These are phyloP conservation scores for Pangasius sanitwongsei DNA, from an alignment of 2,797 vertebrate species.

Conservation along the genomic window DNA sequence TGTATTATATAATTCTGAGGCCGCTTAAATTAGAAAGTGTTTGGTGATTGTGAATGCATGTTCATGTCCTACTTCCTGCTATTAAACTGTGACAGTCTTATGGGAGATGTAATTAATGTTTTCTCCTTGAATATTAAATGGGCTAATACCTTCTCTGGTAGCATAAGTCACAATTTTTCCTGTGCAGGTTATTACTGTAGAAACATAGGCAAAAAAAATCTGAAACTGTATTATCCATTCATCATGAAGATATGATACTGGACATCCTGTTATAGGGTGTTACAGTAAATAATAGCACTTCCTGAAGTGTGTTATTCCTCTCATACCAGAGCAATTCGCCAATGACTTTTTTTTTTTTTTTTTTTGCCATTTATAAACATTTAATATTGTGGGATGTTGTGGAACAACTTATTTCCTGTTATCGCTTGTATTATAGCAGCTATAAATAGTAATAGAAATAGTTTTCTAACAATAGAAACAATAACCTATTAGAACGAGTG, in stretches of 20 bases:
- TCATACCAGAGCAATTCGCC: no score
- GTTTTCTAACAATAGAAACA: not conserved
- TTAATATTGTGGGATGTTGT: not conserved
- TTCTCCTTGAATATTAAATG: constrained; percentile 8
- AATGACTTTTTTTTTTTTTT: not conserved
- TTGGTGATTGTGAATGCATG: not conserved
- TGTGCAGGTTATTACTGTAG: not conserved
- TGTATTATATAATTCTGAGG: not conserved
- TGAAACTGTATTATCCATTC: not conserved
- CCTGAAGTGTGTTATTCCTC: not conserved
- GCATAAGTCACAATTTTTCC: not conserved
- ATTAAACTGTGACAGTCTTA: not conserved
- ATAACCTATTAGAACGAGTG: not conserved
- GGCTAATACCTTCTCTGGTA: not conserved
- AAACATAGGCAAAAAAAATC: not conserved
- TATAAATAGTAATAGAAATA: not conserved
- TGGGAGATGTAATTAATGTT: constrained; percentile 1
- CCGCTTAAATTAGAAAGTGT: not conserved
- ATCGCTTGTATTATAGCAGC: not conserved
- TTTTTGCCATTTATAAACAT: not conserved
- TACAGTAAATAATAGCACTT: not conserved
- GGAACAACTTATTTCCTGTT: not conserved
- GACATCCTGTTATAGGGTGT: not conserved
- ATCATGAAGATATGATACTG: not conserved
- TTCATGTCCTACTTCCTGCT: constrained; percentile 3